These are phyloP conservation scores for Coracias cyanogaster DNA, from an alignment of 2,797 vertebrate genomes.

Conservation along the genomic window DNA sequence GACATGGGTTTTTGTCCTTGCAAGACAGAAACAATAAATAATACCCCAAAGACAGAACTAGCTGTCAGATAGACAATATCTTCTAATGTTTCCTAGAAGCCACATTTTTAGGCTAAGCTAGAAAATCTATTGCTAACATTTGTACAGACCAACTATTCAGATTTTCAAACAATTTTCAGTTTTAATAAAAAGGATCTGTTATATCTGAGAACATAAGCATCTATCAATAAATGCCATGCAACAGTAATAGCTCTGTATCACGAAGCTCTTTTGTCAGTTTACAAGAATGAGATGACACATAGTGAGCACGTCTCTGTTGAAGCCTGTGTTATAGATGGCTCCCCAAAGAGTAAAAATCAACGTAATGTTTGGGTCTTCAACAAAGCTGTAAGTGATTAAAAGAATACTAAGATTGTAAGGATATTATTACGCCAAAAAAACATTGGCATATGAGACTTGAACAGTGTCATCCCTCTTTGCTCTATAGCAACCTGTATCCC, in stretches of 20 bases:
- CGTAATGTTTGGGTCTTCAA: background rate
- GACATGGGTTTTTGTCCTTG: background rate
- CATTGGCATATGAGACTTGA: background rate
- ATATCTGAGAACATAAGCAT: background rate
- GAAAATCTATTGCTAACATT: background rate
- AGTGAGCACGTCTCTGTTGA: background rate
- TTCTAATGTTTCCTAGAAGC: background rate
- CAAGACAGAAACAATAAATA: background rate
- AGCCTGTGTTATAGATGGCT: background rate
- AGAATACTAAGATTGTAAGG: background rate
- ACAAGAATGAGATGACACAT: background rate
- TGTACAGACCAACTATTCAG: background rate
- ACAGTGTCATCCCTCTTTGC: background rate
- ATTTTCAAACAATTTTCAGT: background rate
- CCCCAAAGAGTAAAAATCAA: background rate
- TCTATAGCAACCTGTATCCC: background rate
- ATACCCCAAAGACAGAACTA: background rate
- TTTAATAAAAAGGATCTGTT: background rate
- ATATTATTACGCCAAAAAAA: background rate
- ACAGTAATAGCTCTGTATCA: background rate
- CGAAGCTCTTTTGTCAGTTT: background rate
- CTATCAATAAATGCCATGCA: background rate
- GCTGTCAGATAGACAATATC: background rate
- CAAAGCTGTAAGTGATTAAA: background rate
- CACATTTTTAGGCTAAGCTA: background rate